Evolutionary conservation across 2,113 vertebrate species (phyloP).

Genomic region (Lophochroa leadbeateri): DNA sequence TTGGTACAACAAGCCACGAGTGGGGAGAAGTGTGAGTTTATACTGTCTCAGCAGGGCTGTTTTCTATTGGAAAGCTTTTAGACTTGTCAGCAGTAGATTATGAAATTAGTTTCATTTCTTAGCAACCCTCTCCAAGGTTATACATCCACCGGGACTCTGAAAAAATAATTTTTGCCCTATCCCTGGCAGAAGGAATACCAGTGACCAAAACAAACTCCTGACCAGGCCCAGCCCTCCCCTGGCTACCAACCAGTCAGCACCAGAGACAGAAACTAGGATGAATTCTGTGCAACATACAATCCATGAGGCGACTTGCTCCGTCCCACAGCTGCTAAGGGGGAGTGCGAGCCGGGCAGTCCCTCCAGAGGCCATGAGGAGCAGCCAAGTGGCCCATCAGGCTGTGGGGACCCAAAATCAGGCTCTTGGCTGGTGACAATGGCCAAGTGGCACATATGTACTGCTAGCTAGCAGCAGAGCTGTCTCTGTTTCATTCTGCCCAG

Average conservation of each 20-base stretch:
- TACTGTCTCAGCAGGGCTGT: not conserved
- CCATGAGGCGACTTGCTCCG: rapidly evolving
- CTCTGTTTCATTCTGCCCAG: not conserved
- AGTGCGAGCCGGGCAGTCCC: rapidly evolving
- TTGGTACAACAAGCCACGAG: not conserved
- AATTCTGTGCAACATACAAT: not conserved
- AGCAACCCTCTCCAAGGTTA: not conserved
- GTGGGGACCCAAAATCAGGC: not conserved
- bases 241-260: not conserved
- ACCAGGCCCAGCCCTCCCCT: not conserved
- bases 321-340: not conserved
- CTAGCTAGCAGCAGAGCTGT: not conserved
- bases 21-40: not conserved
- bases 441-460: not conserved
- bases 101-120: not conserved
- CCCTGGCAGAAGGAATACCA: not conserved
- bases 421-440: not conserved
- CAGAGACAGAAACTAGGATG: not conserved
- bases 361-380: not conserved
- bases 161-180: not conserved
- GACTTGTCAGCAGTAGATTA: not conserved
- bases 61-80: not conserved
- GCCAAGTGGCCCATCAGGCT: not conserved
- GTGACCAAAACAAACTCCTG: not conserved
- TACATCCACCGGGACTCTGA: not conserved